Conservation (phyloP, 2,113 vertebrate species). For the Panthera tigris region DNA sequence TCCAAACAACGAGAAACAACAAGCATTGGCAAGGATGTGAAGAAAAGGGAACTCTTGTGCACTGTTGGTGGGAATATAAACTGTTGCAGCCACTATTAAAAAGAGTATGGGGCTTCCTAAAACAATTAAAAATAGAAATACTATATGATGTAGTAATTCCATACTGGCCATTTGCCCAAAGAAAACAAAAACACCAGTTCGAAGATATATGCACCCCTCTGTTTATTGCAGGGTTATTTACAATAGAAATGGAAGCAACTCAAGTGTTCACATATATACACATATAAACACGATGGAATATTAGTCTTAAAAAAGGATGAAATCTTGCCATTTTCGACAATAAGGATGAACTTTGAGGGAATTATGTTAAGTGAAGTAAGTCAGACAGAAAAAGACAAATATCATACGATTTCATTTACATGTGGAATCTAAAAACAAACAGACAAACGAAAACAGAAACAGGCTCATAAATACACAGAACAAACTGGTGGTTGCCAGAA, state of each 20-base stretch:
- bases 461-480: not conserved
- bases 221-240: not conserved
- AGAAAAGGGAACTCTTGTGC: not conserved
- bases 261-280: not conserved
- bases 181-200: not conserved
- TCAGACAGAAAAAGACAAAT: not conserved
- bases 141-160: not conserved
- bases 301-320: not conserved
- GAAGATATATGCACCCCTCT: not conserved
- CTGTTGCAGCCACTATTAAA: not conserved
- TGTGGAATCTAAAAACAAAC: not conserved
- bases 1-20: not conserved
- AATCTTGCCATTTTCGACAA: not conserved
- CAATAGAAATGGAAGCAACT: not conserved
- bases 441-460: not conserved
- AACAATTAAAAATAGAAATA: not conserved
- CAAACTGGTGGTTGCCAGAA: not conserved
- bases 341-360: not conserved
- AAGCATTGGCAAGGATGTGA: not conserved
- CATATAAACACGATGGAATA: not conserved
- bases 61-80: not conserved
- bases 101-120: not conserved
- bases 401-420: not conserved
- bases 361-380: not conserved
- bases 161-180: not conserved